A percentile compares a stretch with the other conserved stretches of the same genome.
These are phyloP conservation scores for Wiebesia pumilae DNA, from an alignment of 1,140 invertebrate species.

Conservation along the genomic window DNA sequence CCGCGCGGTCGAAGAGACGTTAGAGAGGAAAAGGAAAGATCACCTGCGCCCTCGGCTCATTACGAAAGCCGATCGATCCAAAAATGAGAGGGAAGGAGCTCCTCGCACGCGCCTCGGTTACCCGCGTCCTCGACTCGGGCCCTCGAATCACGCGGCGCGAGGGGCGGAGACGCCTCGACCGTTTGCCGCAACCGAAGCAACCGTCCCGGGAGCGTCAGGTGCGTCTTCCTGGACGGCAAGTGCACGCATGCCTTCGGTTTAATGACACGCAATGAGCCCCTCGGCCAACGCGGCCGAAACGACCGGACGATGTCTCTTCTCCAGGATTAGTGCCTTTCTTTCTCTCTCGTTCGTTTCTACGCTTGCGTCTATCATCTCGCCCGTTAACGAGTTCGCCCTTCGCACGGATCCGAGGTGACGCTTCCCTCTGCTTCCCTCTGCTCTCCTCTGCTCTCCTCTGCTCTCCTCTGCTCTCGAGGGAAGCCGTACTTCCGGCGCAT, in stretches of 20 bases:
- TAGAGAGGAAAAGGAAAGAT: conserved; percentile 57
- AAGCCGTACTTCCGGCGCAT: no score
- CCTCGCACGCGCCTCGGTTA: background rate
- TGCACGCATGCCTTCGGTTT: conserved; percentile 71
- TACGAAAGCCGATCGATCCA: conserved; percentile 67
- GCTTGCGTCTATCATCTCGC: no score
- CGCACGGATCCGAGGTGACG: background rate
- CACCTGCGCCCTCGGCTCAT: conserved; percentile 67
- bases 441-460: no score
- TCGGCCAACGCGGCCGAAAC: no score
- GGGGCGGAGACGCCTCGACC: conserved; percentile 64
- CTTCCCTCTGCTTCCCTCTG: no score
- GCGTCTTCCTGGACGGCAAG: conserved; percentile 73
- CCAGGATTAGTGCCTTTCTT: background rate
- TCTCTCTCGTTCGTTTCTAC: background rate
- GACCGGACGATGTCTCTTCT: background rate
- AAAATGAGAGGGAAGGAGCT: background rate
- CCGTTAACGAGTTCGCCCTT: no score
- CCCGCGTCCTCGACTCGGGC: conserved; percentile 50
- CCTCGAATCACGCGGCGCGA: conserved; percentile 53
- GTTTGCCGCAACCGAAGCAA: conserved; percentile 48
- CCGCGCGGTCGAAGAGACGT: conserved; percentile 45
- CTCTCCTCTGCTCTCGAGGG: no score
- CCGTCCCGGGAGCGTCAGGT: conserved; percentile 63
- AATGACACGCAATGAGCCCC: conserved; percentile 63